Percentiles rank a stretch among this genome's conserved stretches.
Evolutionary conservation across 2,888 invertebrate genomes (phyloP).

Genomic region (Andrena dorsata): DNA sequence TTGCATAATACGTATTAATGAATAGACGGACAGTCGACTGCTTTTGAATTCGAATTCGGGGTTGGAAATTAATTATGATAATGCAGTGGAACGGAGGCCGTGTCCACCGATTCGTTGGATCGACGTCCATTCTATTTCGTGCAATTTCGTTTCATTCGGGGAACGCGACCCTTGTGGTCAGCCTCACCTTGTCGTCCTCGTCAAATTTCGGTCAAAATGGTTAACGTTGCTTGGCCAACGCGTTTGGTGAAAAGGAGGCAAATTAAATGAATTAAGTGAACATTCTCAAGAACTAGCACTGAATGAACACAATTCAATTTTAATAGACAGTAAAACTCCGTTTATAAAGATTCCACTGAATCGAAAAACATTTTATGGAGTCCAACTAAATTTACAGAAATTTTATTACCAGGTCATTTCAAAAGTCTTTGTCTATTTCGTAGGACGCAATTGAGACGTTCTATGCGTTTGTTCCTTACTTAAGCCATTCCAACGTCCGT

Average conservation of each 20-base stretch:
- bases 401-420: too few relatives aligned
- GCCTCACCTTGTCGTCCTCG: conserved; percentile 24
- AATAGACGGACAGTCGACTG: conserved; percentile 61
- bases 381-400: too few relatives aligned
- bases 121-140: conserved; percentile 51
- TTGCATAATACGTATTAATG: conserved; percentile 79
- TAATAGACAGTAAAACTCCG: too few relatives aligned
- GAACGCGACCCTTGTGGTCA: conserved; percentile 15
- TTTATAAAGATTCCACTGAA: too few relatives aligned
- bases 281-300: neutral
- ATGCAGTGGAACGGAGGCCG: conserved; percentile 47
- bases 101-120: conserved; percentile 30
- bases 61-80: conserved; percentile 73
- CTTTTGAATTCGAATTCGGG: conserved; percentile 39
- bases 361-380: too few relatives aligned
- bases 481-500: too few relatives aligned
- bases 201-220: conserved; percentile 11
- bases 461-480: too few relatives aligned
- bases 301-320: too few relatives aligned
- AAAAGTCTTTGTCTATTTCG: too few relatives aligned
- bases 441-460: too few relatives aligned
- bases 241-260: neutral
- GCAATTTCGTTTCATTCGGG: conserved; percentile 65
- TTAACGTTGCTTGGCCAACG: conserved; percentile 14
- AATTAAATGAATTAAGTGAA: neutral